Conservation (phyloP, 2,113 vertebrate species). For the Tauraco erythrolophus region DNA sequence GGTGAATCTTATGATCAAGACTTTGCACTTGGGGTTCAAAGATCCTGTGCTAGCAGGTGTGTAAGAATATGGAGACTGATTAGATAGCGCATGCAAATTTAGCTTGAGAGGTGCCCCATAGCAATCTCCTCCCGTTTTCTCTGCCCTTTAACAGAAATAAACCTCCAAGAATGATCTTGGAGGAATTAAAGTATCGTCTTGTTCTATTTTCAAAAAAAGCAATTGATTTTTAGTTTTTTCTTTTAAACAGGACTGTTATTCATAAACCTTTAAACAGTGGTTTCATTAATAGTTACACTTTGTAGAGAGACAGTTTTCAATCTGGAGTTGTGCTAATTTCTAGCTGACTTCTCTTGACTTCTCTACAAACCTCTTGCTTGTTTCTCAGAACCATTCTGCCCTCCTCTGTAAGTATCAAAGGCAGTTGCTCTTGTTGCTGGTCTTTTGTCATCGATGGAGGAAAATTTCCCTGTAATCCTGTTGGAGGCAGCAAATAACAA, state of each 20-base stretch:
- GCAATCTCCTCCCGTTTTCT: neutral
- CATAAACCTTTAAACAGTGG: neutral
- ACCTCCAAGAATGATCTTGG: neutral
- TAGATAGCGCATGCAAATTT: neutral
- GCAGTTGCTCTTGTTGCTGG: neutral
- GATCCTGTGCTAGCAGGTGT: neutral
- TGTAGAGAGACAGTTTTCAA: neutral
- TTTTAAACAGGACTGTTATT: neutral
- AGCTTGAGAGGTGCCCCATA: neutral
- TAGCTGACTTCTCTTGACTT: neutral
- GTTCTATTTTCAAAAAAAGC: neutral
- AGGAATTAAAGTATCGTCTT: neutral
- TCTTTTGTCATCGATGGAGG: neutral
- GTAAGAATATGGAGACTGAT: neutral
- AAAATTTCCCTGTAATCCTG: constrained; percentile 65
- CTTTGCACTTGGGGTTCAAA: neutral
- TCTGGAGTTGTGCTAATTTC: neutral
- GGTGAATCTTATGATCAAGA: neutral
- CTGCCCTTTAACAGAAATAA: neutral
- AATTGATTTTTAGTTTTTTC: neutral
- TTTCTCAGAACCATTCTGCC: neutral
- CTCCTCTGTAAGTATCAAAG: neutral
- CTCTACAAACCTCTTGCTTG: neutral
- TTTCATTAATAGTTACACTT: neutral
- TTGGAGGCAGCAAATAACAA: constrained; percentile 79